These are phyloP conservation scores for Podargus strigoides DNA, from an alignment of 2,797 vertebrate species.

Conservation along the genomic window DNA sequence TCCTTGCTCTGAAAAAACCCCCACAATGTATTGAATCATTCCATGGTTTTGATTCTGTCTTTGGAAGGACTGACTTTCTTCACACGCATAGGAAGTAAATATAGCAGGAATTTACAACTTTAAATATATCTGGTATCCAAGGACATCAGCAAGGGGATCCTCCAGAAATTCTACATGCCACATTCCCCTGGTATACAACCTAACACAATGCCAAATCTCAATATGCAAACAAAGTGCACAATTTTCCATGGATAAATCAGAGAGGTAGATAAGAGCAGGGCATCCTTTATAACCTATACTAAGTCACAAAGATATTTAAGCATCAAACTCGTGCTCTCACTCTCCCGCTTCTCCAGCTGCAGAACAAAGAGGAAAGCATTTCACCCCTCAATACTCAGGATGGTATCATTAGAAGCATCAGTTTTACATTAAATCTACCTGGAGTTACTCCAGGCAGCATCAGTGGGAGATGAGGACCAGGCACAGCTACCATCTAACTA, in stretches of 20 bases:
- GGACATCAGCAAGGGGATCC: background rate
- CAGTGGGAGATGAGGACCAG: background rate
- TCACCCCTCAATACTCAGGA: background rate
- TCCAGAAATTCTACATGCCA: background rate
- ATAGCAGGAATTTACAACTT: background rate
- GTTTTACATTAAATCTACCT: background rate
- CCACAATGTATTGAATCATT: background rate
- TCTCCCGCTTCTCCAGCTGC: background rate
- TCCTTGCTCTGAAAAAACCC: background rate
- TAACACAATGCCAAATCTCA: background rate
- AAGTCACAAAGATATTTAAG: background rate
- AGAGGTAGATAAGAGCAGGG: background rate
- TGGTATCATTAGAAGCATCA: background rate
- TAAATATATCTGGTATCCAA: background rate
- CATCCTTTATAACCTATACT: background rate
- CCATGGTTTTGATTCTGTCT: background rate
- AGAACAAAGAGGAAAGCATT: background rate
- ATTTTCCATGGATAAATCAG: background rate
- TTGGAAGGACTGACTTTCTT: background rate
- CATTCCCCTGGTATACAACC: background rate
- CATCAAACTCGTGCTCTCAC: background rate
- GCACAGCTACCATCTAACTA: background rate
- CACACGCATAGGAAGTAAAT: background rate
- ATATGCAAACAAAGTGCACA: rapidly evolving
- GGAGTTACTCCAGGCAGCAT: background rate